Evolutionary conservation across 2,888 invertebrate genomes (phyloP).

Genomic region (Notocelia uddmanniana): DNA sequence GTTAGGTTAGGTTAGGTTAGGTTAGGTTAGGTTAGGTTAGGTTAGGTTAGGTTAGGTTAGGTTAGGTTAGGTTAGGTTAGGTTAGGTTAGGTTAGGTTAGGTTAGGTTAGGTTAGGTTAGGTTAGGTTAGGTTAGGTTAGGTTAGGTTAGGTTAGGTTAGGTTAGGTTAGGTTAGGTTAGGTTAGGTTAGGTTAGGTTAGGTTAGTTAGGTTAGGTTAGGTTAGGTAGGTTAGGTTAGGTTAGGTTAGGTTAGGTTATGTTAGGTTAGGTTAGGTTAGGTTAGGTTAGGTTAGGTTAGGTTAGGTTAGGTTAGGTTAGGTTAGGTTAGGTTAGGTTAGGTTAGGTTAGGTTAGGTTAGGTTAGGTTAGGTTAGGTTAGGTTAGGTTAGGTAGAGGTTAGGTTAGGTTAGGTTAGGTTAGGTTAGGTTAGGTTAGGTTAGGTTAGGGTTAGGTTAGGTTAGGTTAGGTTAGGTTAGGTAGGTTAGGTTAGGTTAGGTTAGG

Average conservation of each 20-base stretch:
- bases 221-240: slow-evolving; percentile 29
- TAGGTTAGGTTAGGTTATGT: slow-evolving; percentile 44
- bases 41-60: slow-evolving; percentile 20
- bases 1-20: slow-evolving; percentile 23
- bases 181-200: slow-evolving; percentile 44
- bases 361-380: slow-evolving; percentile 49
- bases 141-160: slow-evolving; percentile 46
- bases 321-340: slow-evolving; percentile 45
- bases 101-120: slow-evolving; percentile 43
- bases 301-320: slow-evolving; percentile 37
- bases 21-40: slow-evolving; percentile 16
- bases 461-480: slow-evolving; percentile 32
- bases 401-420: slow-evolving; percentile 49
- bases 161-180: slow-evolving; percentile 47
- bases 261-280: slow-evolving; percentile 42
- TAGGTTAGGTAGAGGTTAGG: slow-evolving; percentile 48
- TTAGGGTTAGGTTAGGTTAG: slow-evolving; percentile 42
- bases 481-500: slow-evolving; percentile 31
- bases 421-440: slow-evolving; percentile 43
- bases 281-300: slow-evolving; percentile 43
- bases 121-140: slow-evolving; percentile 47
- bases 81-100: slow-evolving; percentile 22
- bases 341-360: slow-evolving; percentile 48
- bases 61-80: slow-evolving; percentile 18
- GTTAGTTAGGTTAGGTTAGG: slow-evolving; percentile 26